Conservation (phyloP, 2,888 invertebrate genomes). For the Lasioglossum pauxillum region DNA sequence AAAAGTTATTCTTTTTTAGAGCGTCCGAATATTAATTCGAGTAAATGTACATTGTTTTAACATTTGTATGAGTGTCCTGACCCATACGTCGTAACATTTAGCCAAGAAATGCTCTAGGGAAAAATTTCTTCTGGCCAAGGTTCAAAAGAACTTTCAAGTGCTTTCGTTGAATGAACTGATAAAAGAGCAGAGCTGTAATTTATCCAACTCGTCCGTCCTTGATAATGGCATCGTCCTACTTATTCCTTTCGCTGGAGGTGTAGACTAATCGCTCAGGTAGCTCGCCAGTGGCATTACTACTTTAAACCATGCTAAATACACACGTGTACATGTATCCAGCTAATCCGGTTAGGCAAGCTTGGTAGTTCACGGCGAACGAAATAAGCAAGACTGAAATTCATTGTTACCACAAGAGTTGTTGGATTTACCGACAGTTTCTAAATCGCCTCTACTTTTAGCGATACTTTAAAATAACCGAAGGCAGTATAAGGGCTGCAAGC, state of each 20-base stretch:
- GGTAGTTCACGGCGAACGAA: background rate
- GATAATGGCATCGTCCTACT: background rate
- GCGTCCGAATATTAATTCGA: no score
- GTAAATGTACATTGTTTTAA: background rate
- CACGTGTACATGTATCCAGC: background rate
- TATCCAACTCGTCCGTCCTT: background rate
- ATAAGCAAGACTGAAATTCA: background rate
- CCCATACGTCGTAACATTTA: background rate
- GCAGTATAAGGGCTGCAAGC: no score
- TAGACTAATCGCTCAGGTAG: background rate
- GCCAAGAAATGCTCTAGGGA: background rate
- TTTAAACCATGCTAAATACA: background rate
- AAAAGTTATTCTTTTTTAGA: no score
- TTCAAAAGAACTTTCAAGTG: background rate
- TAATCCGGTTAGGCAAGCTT: background rate
- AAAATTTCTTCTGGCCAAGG: background rate
- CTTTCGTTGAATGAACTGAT: slow-evolving; percentile 3
- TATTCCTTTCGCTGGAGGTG: background rate
- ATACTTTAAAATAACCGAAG: no score
- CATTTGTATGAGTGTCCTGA: background rate
- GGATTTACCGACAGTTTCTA: no score
- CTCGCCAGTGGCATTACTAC: background rate
- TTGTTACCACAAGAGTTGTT: background rate
- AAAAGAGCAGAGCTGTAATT: background rate
- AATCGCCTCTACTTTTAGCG: no score